Conservation (phyloP, 2,888 invertebrate genomes). For the Megaustenia siamemsis region DNA sequence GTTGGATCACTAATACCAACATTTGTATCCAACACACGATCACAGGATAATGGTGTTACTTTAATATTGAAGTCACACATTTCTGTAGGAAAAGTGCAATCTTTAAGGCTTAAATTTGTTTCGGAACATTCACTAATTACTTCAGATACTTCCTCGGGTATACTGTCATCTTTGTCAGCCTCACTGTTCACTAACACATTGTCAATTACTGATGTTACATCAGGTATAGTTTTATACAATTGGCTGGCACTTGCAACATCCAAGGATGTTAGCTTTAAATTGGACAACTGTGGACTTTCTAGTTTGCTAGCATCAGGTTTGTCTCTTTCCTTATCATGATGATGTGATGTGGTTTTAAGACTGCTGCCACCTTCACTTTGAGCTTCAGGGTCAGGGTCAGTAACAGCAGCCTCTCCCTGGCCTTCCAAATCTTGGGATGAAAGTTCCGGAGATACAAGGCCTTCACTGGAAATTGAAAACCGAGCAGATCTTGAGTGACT, state of each 20-base stretch:
- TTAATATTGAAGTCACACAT: neutral
- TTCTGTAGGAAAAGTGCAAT: neutral
- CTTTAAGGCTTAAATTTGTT: neutral
- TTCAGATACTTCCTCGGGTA: neutral
- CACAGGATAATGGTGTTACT: neutral
- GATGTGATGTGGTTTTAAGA: neutral
- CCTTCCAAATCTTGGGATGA: conserved; percentile 36
- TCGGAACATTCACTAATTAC: neutral
- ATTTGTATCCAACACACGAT: neutral
- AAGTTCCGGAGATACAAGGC: conserved; percentile 39
- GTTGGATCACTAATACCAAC: neutral
- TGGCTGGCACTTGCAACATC: neutral
- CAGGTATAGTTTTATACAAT: neutral
- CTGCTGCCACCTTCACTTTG: neutral
- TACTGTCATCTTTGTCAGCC: neutral
- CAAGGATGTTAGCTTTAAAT: neutral
- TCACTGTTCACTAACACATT: neutral
- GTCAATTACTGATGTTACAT: neutral
- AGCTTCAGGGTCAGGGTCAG: neutral
- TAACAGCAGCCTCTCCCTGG: neutral
- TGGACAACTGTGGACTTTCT: neutral
- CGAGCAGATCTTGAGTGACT: conserved; percentile 19
- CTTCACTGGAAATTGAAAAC: conserved; percentile 43
- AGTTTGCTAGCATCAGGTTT: neutral
- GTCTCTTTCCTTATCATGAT: neutral